phyloP scores from a whole-genome alignment of 2,797 vertebrate genomes.

The Cyprinodon diabolis region DNA sequence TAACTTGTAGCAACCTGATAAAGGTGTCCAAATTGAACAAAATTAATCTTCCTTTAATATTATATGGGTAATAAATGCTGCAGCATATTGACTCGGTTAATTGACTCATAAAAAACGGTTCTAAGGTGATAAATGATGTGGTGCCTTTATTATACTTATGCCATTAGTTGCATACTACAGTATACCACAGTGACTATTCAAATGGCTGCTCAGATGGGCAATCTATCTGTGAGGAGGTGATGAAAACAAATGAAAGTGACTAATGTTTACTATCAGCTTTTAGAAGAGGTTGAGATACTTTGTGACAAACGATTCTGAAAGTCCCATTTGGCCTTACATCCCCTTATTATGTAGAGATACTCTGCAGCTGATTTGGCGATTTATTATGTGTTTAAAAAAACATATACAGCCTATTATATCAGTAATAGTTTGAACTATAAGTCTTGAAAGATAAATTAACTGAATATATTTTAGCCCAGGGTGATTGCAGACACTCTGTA shows the following conservation, averaged over 20 bases:
- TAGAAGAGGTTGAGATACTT: conserved; percentile 6
- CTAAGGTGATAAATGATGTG: conserved; percentile 51
- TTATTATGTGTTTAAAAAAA: conserved; percentile 1
- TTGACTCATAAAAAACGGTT: conserved; percentile 62
- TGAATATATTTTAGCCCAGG: not conserved
- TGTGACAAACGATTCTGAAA: conserved; percentile 13
- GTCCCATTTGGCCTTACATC: conserved; percentile 9
- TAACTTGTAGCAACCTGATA: conserved; percentile 36
- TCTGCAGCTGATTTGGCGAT: not conserved
- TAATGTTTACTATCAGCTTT: conserved; percentile 7
- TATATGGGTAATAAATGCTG: conserved; percentile 62
- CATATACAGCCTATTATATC: not conserved
- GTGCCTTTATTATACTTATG: conserved; percentile 40
- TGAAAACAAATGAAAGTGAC: conserved; percentile 55
- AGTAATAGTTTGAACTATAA: not conserved
- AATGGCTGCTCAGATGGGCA: conserved; percentile 39
- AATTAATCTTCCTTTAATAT: conserved; percentile 49
- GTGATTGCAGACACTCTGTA: not conserved
- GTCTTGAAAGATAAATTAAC: not conserved
- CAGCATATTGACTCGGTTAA: conserved; percentile 65
- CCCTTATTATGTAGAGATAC: conserved; percentile 1
- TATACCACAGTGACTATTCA: conserved; percentile 42
- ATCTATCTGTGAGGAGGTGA: conserved; percentile 45
- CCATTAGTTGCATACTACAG: conserved; percentile 51
- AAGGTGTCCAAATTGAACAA: conserved; percentile 26